Evolutionary conservation across 2,888 invertebrate species (phyloP).

Genomic region (Tachystola acroxantha): DNA sequence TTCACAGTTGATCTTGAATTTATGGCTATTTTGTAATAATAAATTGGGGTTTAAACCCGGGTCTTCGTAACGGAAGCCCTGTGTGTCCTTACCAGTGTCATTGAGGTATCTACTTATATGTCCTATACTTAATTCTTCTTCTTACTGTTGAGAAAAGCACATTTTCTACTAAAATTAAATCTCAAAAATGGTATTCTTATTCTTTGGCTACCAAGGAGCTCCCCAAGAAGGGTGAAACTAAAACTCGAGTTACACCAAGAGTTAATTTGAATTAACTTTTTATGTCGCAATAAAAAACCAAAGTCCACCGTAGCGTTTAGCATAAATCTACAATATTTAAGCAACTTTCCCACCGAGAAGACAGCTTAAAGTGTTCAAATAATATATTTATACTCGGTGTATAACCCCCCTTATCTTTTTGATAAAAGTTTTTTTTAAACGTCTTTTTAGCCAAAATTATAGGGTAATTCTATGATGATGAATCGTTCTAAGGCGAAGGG

Average conservation of each 20-base stretch:
- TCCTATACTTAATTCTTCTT: too few species aligned
- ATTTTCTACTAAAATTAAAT: too few species aligned
- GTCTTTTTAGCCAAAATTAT: slow-evolving; percentile 14
- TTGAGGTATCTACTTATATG: too few species aligned
- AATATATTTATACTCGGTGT: slow-evolving; percentile 40
- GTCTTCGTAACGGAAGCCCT: too few species aligned
- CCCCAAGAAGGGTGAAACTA: slow-evolving; percentile 25
- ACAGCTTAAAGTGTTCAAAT: slow-evolving; percentile 39
- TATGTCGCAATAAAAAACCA: slow-evolving; percentile 37
- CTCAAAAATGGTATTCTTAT: too few species aligned
- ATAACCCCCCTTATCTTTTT: slow-evolving; percentile 23
- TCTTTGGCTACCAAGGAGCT: slow-evolving; percentile 22
- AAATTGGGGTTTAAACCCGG: too few species aligned
- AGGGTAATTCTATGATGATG: slow-evolving; percentile 5
- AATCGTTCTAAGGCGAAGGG: not conserved
- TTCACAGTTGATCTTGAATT: too few species aligned
- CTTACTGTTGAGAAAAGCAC: too few species aligned
- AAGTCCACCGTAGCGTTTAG: slow-evolving; percentile 43
- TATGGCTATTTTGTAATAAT: too few species aligned
- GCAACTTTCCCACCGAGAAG: slow-evolving; percentile 39
- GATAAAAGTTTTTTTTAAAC: slow-evolving; percentile 10
- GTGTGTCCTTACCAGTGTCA: too few species aligned
- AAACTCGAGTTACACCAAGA: slow-evolving; percentile 43
- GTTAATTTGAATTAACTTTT: slow-evolving; percentile 65
- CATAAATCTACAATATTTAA: slow-evolving; percentile 69